These are phyloP conservation scores for Resseliella maxima DNA, from an alignment of 2,888 invertebrate species.

Conservation along the genomic window DNA sequence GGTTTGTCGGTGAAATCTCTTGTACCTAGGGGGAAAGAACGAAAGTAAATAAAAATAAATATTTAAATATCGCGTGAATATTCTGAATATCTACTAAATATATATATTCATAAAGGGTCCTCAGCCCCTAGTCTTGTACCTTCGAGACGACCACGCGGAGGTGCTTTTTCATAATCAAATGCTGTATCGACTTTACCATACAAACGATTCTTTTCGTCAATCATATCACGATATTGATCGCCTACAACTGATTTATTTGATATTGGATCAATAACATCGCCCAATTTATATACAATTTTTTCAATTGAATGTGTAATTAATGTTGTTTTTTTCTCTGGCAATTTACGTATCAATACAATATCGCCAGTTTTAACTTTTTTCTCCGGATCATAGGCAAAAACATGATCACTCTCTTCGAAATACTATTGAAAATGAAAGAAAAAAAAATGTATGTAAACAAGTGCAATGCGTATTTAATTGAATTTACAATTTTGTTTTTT, in stretches of 20 bases:
- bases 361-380: constrained; percentile 85
- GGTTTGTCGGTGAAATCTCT: constrained; percentile 84
- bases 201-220: constrained; percentile 74
- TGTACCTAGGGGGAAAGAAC: no score
- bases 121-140: no score
- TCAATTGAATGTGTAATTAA: constrained; percentile 83
- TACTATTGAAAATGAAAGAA: constrained; percentile 70
- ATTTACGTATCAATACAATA: constrained; percentile 74
- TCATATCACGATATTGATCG: constrained; percentile 79
- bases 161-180: constrained; percentile 82
- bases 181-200: constrained; percentile 77
- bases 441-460: constrained; percentile 48
- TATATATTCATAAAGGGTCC: no score
- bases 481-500: constrained; percentile 52
- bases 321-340: constrained; percentile 68
- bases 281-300: constrained; percentile 82
- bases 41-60: no score
- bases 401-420: constrained; percentile 78
- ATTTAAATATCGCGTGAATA: no score
- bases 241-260: constrained; percentile 83
- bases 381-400: constrained; percentile 83
- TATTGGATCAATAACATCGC: constrained; percentile 88
- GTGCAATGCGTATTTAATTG: no score
- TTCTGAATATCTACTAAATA: no score
- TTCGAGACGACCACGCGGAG: constrained; percentile 83